Base-by-base conservation (phyloP, 2,797 vertebrate genomes). In the Vespertilio murinus region DNA sequence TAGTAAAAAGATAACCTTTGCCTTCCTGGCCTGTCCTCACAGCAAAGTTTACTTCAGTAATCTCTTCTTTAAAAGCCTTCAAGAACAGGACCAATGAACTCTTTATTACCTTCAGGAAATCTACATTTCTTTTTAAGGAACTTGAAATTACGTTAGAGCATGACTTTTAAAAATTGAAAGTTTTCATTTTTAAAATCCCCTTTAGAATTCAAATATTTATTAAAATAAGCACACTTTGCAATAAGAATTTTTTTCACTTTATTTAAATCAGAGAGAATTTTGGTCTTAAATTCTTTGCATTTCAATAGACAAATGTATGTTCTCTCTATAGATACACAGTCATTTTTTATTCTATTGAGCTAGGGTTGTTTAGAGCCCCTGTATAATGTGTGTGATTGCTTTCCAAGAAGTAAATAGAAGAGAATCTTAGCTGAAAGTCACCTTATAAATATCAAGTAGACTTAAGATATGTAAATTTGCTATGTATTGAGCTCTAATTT, bases 161-260 rank as follows among this genome's bases (percentile, higher is more conserved):
- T 91, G 22, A 75, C 30, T 94, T 92, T 91, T 33, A 45, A 73
- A 71, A 80, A 88, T 94, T 91, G 61, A 86, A 95, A 80, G 67
- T 56, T 70, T 96, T 45, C 42, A 25, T 38, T 83, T 47, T 5
- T 0, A 95, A 96, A 96, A 83, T 87, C 70, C 38, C 35, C 33
- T 69, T 84, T 95, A 91, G 23, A 85, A 54, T 59, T 90, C 9
- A 49, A 64, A 94, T 93, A 35, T 14, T 42, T 65, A 17, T 52
- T 84, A 86, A 93, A 91, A 42, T 94, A 65, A 89, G 80, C n/a
- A 42, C 17, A 67, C 8, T 67, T 84, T 87, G 75, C 18, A 78
- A 5, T 87, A 81, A 90, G 49, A 92, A 82, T 95, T 33, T 87
- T n/a, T 88, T 89, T 83, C 35, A 54, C 49, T 78, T 87, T 83